Conservation (phyloP, 2,113 vertebrate genomes). For the Apodemus sylvaticus region DNA sequence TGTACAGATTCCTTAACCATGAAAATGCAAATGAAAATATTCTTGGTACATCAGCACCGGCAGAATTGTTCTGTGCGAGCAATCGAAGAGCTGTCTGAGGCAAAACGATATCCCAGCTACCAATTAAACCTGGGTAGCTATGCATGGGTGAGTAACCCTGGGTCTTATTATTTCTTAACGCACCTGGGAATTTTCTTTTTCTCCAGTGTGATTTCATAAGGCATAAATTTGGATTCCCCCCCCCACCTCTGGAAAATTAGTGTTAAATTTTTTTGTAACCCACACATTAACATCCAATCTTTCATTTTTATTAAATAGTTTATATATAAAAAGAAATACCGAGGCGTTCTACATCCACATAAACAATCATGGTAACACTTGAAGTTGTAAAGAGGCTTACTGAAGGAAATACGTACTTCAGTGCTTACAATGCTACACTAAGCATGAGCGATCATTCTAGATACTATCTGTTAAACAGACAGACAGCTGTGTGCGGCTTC, state of each 20-base stretch:
- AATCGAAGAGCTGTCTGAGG: constrained; percentile 70
- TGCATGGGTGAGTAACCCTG: constrained; percentile 47
- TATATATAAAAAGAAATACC: constrained; percentile 83
- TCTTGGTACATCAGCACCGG: constrained; percentile 67
- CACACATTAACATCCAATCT: constrained; percentile 80
- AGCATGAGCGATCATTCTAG: constrained; percentile 72
- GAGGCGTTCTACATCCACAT: constrained; percentile 83
- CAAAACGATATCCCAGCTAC: constrained; percentile 71
- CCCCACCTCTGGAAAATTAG: constrained; percentile 83
- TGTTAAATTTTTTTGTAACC: constrained; percentile 81
- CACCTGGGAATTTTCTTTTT: constrained; percentile 65
- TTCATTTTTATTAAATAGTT: constrained; percentile 84
- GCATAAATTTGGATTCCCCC: constrained; percentile 82
- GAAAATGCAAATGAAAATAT: constrained; percentile 35
- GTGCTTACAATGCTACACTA: constrained; percentile 76
- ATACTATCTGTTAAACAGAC: constrained; percentile 60
- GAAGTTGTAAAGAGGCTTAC: constrained; percentile 77
- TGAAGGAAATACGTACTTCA: constrained; percentile 71
- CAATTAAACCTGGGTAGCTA: constrained; percentile 68
- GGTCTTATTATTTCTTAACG: constrained; percentile 61
- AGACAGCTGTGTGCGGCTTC: constrained; percentile 61
- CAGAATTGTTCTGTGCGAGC: constrained; percentile 60
- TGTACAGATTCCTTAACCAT: background rate
- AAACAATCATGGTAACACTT: constrained; percentile 79
- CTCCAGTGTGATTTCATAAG: constrained; percentile 81